Percentiles rank a stretch among this genome's conserved stretches.
These are phyloP conservation scores for Patella depressa DNA, from an alignment of 2,888 invertebrate genomes.

Conservation along the genomic window DNA sequence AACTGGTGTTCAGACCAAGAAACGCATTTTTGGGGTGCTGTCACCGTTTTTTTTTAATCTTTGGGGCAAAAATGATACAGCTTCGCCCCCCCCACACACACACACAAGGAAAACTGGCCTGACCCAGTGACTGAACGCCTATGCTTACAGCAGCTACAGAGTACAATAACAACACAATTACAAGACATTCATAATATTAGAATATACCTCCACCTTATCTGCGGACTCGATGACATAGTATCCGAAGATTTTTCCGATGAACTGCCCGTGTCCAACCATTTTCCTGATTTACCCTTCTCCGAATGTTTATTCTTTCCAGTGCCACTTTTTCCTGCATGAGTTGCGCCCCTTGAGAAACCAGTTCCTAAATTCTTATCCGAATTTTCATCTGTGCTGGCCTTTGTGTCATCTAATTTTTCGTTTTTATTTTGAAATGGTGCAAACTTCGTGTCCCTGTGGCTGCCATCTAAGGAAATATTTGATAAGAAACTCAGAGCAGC, in stretches of 20 bases:
- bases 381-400: neutral
- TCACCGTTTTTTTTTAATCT: no score
- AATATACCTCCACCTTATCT: conserved; percentile 8
- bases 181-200: neutral
- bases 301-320: neutral
- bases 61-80: no score
- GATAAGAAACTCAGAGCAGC: conserved; percentile 94
- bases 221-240: neutral
- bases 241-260: neutral
- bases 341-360: neutral
- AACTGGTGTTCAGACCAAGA: no score
- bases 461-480: conserved; percentile 94
- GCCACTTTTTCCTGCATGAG: neutral
- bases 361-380: neutral
- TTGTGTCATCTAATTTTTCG: conserved; percentile 37
- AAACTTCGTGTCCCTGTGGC: conserved; percentile 77
- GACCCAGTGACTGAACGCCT: no score
- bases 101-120: no score
- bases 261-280: neutral
- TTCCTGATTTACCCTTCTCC: neutral
- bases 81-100: no score
- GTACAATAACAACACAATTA: no score
- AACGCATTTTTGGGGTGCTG: no score
- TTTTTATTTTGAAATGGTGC: conserved; percentile 49
- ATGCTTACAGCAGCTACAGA: no score